Conservation (phyloP, 2,888 invertebrate species). For the Nomada ferruginata region DNA sequence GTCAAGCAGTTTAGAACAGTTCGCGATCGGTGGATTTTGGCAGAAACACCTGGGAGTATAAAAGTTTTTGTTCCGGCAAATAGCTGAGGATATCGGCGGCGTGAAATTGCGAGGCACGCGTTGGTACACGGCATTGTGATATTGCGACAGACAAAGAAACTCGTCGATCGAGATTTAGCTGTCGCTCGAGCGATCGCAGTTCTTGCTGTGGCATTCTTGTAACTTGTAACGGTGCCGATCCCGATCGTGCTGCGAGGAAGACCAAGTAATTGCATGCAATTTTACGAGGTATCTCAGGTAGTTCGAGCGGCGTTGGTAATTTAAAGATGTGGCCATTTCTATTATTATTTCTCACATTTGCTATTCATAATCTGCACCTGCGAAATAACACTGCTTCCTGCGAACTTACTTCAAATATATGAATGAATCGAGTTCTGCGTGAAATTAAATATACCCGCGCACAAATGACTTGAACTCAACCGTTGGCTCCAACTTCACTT, state of each 20-base stretch:
- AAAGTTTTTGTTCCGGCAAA: conserved; percentile 34
- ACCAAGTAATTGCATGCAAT: neutral
- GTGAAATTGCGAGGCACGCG: conserved; percentile 56
- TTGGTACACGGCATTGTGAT: conserved; percentile 61
- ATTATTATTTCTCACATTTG: too few species aligned
- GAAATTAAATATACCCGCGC: too few species aligned
- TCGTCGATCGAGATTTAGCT: conserved; percentile 65
- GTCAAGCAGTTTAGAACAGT: conserved; percentile 17
- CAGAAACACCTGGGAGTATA: conserved; percentile 61
- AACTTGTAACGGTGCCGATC: neutral
- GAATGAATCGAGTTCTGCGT: too few species aligned
- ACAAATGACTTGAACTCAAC: too few species aligned
- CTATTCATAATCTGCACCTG: too few species aligned
- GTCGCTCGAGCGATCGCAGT: conserved; percentile 35
- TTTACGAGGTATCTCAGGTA: too few species aligned
- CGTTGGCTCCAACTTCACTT: neutral
- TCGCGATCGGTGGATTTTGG: conserved; percentile 60
- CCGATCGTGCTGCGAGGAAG: neutral
- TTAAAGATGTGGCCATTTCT: too few species aligned
- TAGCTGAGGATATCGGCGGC: conserved; percentile 47
- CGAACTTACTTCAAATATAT: too few species aligned
- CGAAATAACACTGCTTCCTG: too few species aligned
- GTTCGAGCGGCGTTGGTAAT: too few species aligned
- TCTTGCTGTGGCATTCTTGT: conserved; percentile 49
- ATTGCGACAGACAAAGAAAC: conserved; percentile 66